phyloP scores from a whole-genome alignment of 1,140 invertebrate genomes.

The Papilio polytes region DNA sequence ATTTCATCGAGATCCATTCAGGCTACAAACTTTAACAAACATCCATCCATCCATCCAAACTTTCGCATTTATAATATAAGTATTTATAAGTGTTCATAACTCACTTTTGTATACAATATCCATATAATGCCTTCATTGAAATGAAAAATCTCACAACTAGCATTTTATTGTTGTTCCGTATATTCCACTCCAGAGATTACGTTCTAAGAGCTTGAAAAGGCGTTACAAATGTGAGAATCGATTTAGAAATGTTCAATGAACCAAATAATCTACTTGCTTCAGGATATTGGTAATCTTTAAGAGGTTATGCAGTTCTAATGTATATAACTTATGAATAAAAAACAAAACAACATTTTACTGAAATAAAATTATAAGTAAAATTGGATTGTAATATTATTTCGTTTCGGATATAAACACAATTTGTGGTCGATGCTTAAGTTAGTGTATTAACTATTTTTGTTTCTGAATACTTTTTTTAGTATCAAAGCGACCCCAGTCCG shows the following conservation, averaged over 20 bases:
- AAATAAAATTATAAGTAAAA: not conserved
- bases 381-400: not conserved
- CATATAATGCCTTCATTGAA: not conserved
- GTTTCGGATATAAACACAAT: not conserved
- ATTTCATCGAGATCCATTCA: no score
- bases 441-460: not conserved
- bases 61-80: no score
- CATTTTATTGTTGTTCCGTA: slow-evolving; percentile 4
- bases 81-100: no score
- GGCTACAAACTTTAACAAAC: no score
- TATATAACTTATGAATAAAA: no score
- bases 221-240: not conserved
- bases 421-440: not conserved
- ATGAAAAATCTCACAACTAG: not conserved
- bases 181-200: not conserved
- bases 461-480: not conserved
- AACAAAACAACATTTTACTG: no score
- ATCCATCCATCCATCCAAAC: no score
- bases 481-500: not conserved
- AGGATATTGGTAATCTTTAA: not conserved
- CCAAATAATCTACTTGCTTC: not conserved
- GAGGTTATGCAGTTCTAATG: no score
- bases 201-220: not conserved
- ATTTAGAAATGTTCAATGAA: slow-evolving; percentile 23
- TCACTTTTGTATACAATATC: no score